Base-by-base conservation (phyloP, 2,888 invertebrate species). In the Monochamus alternatus region DNA sequence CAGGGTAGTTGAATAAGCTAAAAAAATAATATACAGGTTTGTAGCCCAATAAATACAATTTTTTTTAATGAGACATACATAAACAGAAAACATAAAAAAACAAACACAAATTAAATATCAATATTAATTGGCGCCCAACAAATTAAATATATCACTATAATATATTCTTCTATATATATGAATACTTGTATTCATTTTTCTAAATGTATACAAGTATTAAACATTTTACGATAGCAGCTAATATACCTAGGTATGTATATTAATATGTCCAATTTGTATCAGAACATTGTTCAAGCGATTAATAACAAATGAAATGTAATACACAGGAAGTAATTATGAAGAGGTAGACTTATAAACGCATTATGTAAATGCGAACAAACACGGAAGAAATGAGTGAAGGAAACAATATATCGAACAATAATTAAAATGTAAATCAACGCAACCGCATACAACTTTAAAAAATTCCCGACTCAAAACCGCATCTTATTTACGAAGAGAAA, bases 401-500 rank as follows among this genome's bases (percentile, higher is more conserved):
- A 64, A 64, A 64, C 44, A 30, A 64, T 64, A 47, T 64, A 30
- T 64, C 47, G 55, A 14, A 14, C 22, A 47, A 38, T 47, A 64
- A 64, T 64, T 59, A 68, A 43, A 58, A 68, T 58, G 55, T 30
- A 58, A 58, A 55, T 51, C 59, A 58, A 58, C 43, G 10, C 30
- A 47, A 59, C 59, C 12, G 30, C 60, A 8, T 1, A 69, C 60
- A 59, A 30, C 32, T 44, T 38, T 0, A 14, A 44, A 31, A 69
- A 69, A 47, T 22, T 44, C n/a, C 22, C 12, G 10, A 5, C 14
- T 59, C 30, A 43, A 60, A 69, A 60, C 60, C 59, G n/a, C 69
- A 43, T 69, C 59, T 69, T 22, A 38, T 43, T 47, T 60, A 43
- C 14, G 44, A 69, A 47, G 60, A 69, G 51, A 60, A 44, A 44